phyloP scores from a whole-genome alignment of 2,113 vertebrate genomes.

The Pterocles orientalis region DNA sequence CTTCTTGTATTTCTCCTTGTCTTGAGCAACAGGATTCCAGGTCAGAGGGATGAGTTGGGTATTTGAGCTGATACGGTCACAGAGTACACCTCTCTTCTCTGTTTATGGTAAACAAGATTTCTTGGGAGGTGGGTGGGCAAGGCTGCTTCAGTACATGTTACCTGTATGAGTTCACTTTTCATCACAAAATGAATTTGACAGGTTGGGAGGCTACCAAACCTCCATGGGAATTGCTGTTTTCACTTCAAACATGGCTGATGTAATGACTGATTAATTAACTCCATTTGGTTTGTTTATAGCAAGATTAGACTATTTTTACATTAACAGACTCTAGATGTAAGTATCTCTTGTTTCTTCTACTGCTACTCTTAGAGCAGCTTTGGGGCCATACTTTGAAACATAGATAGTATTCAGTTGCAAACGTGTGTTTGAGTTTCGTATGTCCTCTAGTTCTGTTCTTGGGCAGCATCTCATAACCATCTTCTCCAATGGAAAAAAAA shows the following conservation, averaged over 20 bases:
- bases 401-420: background rate
- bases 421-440: background rate
- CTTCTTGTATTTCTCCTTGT: background rate
- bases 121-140: background rate
- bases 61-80: background rate
- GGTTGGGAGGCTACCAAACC: background rate
- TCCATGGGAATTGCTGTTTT: background rate
- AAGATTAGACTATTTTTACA: background rate
- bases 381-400: background rate
- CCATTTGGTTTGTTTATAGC: background rate
- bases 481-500: background rate
- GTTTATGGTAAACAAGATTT: background rate
- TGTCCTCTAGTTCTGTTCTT: background rate
- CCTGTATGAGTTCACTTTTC: background rate
- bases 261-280: background rate
- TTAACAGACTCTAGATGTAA: background rate
- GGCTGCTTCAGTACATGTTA: background rate
- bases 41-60: background rate
- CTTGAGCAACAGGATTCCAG: background rate
- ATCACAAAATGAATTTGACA: background rate
- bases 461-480: background rate
- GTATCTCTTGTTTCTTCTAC: background rate
- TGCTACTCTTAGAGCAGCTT: background rate
- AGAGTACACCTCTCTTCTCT: background rate
- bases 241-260: background rate